phyloP scores from a whole-genome alignment of 2,797 vertebrate genomes.

The Hipposideros larvatus region DNA sequence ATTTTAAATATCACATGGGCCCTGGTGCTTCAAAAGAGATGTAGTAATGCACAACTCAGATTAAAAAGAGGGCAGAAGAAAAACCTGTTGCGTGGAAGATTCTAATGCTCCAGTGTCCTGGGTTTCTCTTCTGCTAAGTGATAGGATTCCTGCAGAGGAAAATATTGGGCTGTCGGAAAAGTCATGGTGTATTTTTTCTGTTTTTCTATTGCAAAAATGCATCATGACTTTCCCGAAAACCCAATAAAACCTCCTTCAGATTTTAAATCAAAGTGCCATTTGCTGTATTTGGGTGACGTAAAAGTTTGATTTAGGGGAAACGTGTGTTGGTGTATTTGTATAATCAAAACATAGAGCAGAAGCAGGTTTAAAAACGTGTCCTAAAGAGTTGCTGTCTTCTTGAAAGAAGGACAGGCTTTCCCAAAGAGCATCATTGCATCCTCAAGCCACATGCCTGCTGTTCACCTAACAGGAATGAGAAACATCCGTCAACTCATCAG shows the following conservation, averaged over 20 bases:
- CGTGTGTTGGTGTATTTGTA: neutral
- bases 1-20: neutral
- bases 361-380: neutral
- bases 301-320: neutral
- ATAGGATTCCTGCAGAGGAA: neutral
- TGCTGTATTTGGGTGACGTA: neutral
- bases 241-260: neutral
- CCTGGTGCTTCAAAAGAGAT: neutral
- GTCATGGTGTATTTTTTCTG: too few species aligned
- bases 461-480: neutral
- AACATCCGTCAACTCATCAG: neutral
- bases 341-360: constrained; percentile 4
- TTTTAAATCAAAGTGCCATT: neutral
- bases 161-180: neutral
- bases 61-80: neutral
- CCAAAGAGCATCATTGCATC: neutral
- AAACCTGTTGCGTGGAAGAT: neutral
- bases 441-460: neutral
- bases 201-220: too few species aligned
- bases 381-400: neutral
- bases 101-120: neutral
- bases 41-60: neutral
- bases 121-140: neutral
- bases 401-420: neutral
- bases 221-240: too few species aligned